Percentiles rank a stretch among this genome's conserved stretches.
phyloP scores from a whole-genome alignment of 2,888 invertebrate species.

The Pristionchus mayeri region DNA sequence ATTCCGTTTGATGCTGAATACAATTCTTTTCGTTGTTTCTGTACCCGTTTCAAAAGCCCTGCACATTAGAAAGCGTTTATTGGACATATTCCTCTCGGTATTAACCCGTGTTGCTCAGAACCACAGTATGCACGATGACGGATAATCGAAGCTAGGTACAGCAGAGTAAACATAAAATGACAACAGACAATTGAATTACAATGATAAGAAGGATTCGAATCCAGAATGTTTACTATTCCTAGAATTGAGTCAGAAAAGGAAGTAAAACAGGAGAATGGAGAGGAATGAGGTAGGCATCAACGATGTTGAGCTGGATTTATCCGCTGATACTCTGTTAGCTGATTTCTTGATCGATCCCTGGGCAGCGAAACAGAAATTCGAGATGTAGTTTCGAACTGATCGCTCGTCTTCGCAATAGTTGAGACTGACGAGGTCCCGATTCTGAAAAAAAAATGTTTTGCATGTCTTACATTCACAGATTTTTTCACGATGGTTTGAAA shows the following conservation, averaged over 20 bases:
- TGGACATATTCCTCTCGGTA: not conserved
- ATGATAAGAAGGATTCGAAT: not conserved
- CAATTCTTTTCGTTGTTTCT: no score
- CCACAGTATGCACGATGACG: conserved; percentile 1
- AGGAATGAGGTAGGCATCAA: not conserved
- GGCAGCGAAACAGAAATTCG: conserved; percentile 6
- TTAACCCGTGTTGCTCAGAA: not conserved
- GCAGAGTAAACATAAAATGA: not conserved
- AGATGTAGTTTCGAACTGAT: not conserved
- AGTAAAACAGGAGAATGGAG: not conserved
- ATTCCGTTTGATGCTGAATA: not conserved
- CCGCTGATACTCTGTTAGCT: not conserved
- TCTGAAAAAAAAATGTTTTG: not conserved
- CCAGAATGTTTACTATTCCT: not conserved
- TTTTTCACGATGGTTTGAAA: no score
- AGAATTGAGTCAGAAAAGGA: not conserved
- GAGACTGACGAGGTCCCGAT: conserved; percentile 17
- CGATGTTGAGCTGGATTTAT: not conserved
- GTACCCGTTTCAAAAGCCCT: no score
- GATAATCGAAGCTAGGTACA: conserved; percentile 2
- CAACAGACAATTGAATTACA: conserved; percentile 16
- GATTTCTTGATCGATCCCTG: not conserved
- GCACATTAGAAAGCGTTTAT: not conserved
- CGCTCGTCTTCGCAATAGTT: conserved; percentile 30
- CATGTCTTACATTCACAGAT: no score